phyloP scores from a whole-genome alignment of 2,797 vertebrate genomes.

The Nothura maculosa region DNA sequence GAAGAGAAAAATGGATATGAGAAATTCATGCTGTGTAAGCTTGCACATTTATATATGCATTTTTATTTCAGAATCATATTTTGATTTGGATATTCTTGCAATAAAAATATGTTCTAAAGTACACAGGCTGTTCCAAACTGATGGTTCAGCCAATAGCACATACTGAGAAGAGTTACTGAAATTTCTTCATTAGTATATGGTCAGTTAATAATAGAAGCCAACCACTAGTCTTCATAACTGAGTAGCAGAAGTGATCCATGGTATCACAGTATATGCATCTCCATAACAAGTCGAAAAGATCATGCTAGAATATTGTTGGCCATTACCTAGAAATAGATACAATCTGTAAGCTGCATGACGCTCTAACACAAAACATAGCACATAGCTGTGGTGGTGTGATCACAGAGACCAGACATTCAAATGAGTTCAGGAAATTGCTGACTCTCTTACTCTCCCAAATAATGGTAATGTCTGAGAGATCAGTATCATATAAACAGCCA shows the following conservation, averaged over 20 bases:
- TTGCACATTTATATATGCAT: not conserved
- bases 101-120: not conserved
- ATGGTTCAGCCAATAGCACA: not conserved
- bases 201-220: not conserved
- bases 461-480: not conserved
- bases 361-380: fast-evolving
- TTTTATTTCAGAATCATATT: not conserved
- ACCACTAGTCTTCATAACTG: not conserved
- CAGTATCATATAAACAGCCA: not conserved
- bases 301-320: not conserved
- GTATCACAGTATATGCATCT: not conserved
- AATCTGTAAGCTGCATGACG: not conserved
- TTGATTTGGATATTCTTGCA: not conserved
- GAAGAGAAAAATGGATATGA: constrained; percentile 24
- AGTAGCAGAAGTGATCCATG: not conserved
- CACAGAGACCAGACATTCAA: not conserved
- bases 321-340: not conserved
- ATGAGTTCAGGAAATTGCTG: not conserved
- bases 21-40: constrained; percentile 5
- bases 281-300: not conserved
- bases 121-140: not conserved
- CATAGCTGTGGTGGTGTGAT: fast-evolving
- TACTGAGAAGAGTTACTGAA: not conserved
- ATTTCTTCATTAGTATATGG: not conserved
- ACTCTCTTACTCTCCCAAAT: not conserved